Evolutionary conservation across 2,888 invertebrate species (phyloP).

Genomic region (Zhuqinia jingwanae): DNA sequence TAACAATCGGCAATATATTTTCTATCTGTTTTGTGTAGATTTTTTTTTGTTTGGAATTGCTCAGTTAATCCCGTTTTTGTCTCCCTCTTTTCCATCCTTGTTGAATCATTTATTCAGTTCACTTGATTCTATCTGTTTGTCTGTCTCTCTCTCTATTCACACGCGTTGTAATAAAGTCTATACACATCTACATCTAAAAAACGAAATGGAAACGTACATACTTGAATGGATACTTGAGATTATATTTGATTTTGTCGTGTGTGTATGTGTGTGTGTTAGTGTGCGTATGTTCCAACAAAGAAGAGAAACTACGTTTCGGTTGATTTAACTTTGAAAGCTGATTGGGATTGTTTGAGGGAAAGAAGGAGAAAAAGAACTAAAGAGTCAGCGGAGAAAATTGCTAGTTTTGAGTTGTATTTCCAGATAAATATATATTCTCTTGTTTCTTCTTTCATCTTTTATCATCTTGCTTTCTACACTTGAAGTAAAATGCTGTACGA

Average conservation of each 20-base stretch:
- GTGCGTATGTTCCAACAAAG: neutral
- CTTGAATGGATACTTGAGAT: slow-evolving; percentile 33
- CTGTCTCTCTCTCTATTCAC: slow-evolving; percentile 2
- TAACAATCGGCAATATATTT: neutral
- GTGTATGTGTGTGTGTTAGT: neutral
- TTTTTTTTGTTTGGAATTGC: neutral
- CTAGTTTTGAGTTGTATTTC: neutral
- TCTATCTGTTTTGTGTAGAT: slow-evolving; percentile 13
- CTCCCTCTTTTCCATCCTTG: slow-evolving; percentile 18
- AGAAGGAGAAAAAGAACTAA: neutral
- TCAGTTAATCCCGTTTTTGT: slow-evolving; percentile 16
- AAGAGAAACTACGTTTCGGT: slow-evolving; percentile 22
- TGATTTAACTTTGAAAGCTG: slow-evolving; percentile 27
- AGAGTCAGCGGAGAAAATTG: neutral
- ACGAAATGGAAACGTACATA: neutral
- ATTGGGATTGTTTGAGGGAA: slow-evolving; percentile 3
- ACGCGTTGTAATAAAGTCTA: neutral
- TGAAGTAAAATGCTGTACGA: neutral
- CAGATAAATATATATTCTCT: neutral
- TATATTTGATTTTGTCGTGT: neutral
- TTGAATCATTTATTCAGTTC: slow-evolving; percentile 35
- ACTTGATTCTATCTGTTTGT: neutral
- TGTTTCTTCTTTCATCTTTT: slow-evolving; percentile 23
- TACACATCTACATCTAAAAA: neutral
- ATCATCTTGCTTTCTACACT: neutral